Conservation (phyloP, 2,797 vertebrate genomes). For the Diplodus puntazzo region DNA sequence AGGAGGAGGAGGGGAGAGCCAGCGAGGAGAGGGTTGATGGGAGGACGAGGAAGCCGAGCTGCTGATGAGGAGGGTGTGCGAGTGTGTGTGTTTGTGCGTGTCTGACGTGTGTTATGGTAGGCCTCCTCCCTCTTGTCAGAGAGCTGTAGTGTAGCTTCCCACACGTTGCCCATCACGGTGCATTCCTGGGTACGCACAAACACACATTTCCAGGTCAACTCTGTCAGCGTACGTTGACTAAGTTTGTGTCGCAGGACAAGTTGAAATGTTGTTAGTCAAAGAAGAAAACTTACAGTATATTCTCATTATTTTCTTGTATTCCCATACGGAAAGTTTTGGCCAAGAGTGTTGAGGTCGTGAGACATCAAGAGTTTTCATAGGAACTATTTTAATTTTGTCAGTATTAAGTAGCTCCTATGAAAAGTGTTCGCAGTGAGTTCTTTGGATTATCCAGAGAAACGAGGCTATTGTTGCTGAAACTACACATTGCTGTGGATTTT, state of each 20-base stretch:
- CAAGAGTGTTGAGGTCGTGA: not conserved
- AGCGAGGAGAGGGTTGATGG: constrained; percentile 61
- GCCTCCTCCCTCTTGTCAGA: constrained; percentile 65
- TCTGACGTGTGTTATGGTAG: constrained; percentile 43
- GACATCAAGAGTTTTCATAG: not conserved
- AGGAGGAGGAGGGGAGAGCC: constrained; percentile 62
- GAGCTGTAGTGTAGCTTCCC: constrained; percentile 52
- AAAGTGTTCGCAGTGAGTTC: not conserved
- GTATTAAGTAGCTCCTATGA: not conserved
- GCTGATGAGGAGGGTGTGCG: constrained; percentile 44
- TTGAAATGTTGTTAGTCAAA: constrained; percentile 1
- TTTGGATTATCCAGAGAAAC: not conserved
- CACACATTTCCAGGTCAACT: constrained; percentile 1
- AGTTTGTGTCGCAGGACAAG: not conserved
- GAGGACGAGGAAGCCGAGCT: constrained; percentile 78
- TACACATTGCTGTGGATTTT: not conserved
- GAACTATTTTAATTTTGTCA: not conserved
- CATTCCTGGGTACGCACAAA: not conserved
- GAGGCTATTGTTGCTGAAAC: not conserved
- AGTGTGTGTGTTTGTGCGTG: constrained; percentile 34
- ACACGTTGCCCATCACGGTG: constrained; percentile 37
- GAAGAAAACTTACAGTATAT: too few relatives aligned
- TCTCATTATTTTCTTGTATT: not conserved
- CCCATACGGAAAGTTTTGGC: not conserved
- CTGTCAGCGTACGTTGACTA: not conserved